phyloP scores from a whole-genome alignment of 2,888 invertebrate species.

The Hydroisotoma schaefferi region DNA sequence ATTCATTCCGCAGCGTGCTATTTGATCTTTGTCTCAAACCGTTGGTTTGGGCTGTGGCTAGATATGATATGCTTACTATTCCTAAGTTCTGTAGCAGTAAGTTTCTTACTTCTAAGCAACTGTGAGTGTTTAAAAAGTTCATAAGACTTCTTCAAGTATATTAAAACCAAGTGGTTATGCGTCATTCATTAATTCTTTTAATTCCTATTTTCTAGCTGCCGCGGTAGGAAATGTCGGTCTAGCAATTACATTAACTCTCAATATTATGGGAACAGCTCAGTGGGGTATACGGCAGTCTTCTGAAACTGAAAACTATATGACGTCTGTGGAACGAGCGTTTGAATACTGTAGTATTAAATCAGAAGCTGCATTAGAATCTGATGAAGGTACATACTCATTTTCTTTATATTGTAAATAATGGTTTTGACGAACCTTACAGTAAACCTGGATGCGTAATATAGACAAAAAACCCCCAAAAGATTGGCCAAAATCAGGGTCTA shows the following conservation, averaged over 20 bases:
- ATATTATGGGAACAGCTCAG: constrained; percentile 27
- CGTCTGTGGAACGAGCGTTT: constrained; percentile 38
- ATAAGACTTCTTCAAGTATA: no score
- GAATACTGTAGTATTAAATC: constrained; percentile 40
- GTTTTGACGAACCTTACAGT: no score
- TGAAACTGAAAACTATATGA: constrained; percentile 45
- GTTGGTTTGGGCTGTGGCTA: constrained; percentile 90
- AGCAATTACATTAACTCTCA: constrained; percentile 28
- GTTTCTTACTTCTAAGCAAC: constrained; percentile 70
- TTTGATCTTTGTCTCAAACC: constrained; percentile 60
- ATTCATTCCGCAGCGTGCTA: constrained; percentile 53
- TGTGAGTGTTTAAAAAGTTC: no score
- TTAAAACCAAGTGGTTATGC: no score
- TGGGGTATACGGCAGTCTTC: constrained; percentile 43
- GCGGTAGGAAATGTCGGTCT: constrained; percentile 35
- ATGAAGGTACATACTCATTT: constrained; percentile 19
- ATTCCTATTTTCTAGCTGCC: constrained; percentile 11
- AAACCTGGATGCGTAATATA: constrained; percentile 8
- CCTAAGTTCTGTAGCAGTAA: constrained; percentile 77
- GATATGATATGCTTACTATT: constrained; percentile 84
- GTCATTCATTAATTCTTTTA: no score
- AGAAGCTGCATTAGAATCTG: constrained; percentile 32
- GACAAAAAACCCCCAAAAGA: constrained; percentile 50
- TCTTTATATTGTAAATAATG: no score
- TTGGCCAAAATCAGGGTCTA: constrained; percentile 54